Evolutionary conservation across 2,888 invertebrate species (phyloP), one percentile per base, ranked within the genome.

Genomic region (Nomada fucata): DNA sequence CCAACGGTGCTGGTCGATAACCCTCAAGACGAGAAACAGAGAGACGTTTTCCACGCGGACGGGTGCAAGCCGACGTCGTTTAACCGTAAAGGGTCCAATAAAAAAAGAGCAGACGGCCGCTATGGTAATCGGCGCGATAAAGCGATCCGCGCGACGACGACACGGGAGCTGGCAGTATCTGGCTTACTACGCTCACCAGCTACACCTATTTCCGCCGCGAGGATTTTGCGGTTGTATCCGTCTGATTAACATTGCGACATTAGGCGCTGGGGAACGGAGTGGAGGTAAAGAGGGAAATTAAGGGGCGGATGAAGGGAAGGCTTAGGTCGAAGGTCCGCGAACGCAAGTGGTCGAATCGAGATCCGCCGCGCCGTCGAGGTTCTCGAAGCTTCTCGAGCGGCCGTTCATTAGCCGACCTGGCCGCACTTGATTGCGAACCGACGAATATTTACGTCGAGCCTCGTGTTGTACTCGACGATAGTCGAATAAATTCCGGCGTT

Each of bases 41-140:
- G 60, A 23, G 60, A 50, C 70, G 70, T 60, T 52, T 50, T n/a
- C 70, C 13, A 9, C 69, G 29, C 44, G 26, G 71, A 15, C 52
- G 50, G 42, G 64, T 69, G 78, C 79, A 77, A 79, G 77, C 63
- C 55, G 69, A 50, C 69, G 78, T 64, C 79, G 79, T 64, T 79
- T 69, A 69, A 55, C 78, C 60, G 79, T 71, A 63, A 80, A 80
- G 50, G 57, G 52, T 50, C 15, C 42, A 47, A 64, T 65, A 59
- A 60, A 80, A 79, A 64, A 76, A 52, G 59, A 65, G 55, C 47
- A 65, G 64, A 61, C 60, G 75, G 65, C 26, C 20, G 72, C 69
- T 63, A 81, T 73, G 82, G 82, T 82, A 82, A 82, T 83, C 76
- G 82, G 36, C 42, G 64, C 76, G 76, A 83, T 83, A 83, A 82